Percentiles rank a stretch among this genome's conserved stretches.
These are phyloP conservation scores for Alosa sapidissima DNA, from an alignment of 2,797 vertebrate genomes.

Conservation along the genomic window DNA sequence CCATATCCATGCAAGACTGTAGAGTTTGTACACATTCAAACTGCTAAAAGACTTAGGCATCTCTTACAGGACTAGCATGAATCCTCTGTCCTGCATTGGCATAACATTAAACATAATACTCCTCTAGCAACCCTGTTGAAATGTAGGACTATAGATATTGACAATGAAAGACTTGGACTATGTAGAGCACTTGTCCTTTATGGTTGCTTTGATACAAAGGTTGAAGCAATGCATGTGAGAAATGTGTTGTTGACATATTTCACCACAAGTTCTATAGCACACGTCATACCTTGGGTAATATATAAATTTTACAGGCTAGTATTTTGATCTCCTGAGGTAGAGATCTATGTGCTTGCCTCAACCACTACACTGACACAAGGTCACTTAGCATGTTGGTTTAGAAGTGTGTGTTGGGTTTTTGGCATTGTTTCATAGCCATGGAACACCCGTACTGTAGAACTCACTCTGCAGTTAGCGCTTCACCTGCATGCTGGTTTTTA, in stretches of 20 bases:
- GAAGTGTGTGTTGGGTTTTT: background rate
- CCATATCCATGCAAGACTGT: too few relatives aligned
- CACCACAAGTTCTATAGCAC: background rate
- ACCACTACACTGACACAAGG: background rate
- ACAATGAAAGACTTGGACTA: too few relatives aligned
- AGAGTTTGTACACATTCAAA: too few relatives aligned
- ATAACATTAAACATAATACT: too few relatives aligned
- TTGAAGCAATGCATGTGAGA: background rate
- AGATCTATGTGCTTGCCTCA: background rate
- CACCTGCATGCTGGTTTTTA: constrained; percentile 3
- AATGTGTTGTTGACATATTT: background rate
- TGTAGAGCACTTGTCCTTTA: background rate
- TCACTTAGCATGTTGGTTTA: background rate
- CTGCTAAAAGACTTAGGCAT: too few relatives aligned
- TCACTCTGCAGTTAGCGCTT: background rate
- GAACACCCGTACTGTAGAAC: background rate
- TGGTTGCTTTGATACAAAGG: background rate
- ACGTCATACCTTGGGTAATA: background rate
- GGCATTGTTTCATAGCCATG: background rate
- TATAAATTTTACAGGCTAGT: background rate
- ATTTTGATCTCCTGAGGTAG: background rate
- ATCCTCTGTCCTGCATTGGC: too few relatives aligned
- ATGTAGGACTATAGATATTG: background rate
- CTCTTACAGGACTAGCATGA: too few relatives aligned
- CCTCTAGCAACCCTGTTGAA: background rate